phyloP scores from a whole-genome alignment of 2,888 invertebrate species.

The Lobophora halterata region DNA sequence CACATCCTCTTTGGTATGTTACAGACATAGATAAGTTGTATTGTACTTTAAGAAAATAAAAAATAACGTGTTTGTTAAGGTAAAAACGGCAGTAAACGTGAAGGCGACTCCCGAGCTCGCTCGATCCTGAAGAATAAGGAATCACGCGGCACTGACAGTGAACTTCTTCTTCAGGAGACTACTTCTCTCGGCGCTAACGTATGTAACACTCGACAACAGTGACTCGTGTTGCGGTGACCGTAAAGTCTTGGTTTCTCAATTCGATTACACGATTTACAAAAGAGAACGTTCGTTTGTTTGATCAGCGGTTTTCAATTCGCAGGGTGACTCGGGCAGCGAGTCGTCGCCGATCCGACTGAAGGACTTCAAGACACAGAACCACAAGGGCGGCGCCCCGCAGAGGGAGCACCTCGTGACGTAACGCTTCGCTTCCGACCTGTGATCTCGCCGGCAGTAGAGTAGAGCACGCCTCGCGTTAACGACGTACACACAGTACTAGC shows the following conservation, averaged over 20 bases:
- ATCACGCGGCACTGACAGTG: conserved; percentile 77
- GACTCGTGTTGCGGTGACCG: no score
- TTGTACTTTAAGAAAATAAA: no score
- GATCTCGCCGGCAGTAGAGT: conserved; percentile 28
- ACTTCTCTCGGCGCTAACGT: conserved; percentile 75
- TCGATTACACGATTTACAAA: no score
- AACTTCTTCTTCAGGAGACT: conserved; percentile 73
- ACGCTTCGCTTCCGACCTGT: conserved; percentile 35
- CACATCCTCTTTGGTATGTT: conserved; percentile 78
- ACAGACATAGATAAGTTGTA: no score
- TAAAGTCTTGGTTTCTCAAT: no score
- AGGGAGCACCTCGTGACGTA: conserved; percentile 68
- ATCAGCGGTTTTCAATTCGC: conserved; percentile 29
- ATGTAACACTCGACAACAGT: conserved; percentile 29
- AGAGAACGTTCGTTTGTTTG: no score
- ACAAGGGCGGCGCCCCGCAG: conserved; percentile 60
- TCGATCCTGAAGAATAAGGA: conserved; percentile 79
- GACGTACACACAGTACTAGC: conserved; percentile 46
- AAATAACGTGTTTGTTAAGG: conserved; percentile 46
- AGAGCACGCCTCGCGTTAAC: conserved; percentile 27
- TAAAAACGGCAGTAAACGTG: conserved; percentile 75
- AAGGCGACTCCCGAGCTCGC: conserved; percentile 70
- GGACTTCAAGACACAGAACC: conserved; percentile 74
- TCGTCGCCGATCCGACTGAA: conserved; percentile 82
- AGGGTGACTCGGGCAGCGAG: conserved; percentile 85